phyloP scores from a whole-genome alignment of 1,140 invertebrate species.

The Holotrichia oblita region DNA sequence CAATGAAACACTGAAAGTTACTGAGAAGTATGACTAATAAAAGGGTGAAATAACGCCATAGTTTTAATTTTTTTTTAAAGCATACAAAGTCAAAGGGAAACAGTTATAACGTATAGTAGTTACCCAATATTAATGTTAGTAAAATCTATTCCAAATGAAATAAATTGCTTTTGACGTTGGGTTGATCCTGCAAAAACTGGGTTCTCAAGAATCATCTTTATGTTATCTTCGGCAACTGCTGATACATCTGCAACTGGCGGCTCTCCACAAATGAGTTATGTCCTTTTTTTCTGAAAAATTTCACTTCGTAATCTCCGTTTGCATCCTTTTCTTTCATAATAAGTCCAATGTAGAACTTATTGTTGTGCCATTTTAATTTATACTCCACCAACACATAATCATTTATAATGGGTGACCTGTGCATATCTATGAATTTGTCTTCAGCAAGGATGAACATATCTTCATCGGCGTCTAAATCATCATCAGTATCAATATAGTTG shows the following conservation, averaged over 20 bases:
- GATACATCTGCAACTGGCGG: not conserved
- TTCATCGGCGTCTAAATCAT: not conserved
- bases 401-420: constrained; percentile 1
- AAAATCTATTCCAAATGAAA: constrained; percentile 4
- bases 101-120: too few relatives aligned
- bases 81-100: too few relatives aligned
- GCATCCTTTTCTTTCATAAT: constrained; percentile 3
- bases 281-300: not conserved
- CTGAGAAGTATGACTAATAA: too few relatives aligned
- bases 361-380: constrained; percentile 13
- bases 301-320: not conserved
- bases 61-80: too few relatives aligned
- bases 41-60: too few relatives aligned
- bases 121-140: not conserved
- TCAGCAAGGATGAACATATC: not conserved
- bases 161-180: constrained; percentile 12
- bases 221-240: not conserved
- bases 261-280: constrained; percentile 7
- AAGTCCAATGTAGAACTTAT: not conserved
- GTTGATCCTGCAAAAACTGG: constrained; percentile 7
- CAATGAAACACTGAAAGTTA: too few relatives aligned
- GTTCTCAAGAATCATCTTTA: constrained; percentile 3
- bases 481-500: not conserved
- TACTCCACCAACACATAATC: constrained; percentile 5
- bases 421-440: constrained; percentile 6